phyloP scores from a whole-genome alignment of 2,113 vertebrate species.

The Dicerorhinus sumatrensis region DNA sequence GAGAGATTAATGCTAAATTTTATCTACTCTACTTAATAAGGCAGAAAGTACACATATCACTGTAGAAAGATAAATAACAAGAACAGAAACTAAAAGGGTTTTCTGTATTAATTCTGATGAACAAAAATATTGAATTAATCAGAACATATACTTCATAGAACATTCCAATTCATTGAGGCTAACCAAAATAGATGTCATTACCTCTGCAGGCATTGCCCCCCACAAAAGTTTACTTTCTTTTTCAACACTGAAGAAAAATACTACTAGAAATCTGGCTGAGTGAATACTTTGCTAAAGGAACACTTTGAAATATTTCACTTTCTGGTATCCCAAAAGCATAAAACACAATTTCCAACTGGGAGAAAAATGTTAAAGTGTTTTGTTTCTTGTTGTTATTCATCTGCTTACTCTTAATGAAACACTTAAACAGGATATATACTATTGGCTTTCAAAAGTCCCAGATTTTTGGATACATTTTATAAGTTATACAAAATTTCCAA shows the following conservation, averaged over 20 bases:
- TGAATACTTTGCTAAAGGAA: background rate
- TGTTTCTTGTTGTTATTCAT: background rate
- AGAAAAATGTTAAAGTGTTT: background rate
- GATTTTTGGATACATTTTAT: background rate
- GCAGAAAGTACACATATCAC: background rate
- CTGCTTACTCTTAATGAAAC: background rate
- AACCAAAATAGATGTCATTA: background rate
- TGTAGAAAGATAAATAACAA: background rate
- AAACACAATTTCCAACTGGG: background rate
- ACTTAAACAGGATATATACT: background rate
- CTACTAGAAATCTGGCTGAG: slow-evolving; percentile 13
- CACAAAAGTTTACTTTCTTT: background rate
- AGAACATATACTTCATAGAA: background rate
- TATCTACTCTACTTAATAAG: background rate
- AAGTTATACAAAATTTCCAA: slow-evolving; percentile 28
- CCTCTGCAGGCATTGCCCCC: background rate
- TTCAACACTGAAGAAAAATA: background rate
- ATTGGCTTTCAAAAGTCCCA: background rate
- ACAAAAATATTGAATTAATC: background rate
- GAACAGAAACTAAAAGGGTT: background rate
- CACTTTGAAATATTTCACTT: background rate
- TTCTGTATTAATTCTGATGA: background rate
- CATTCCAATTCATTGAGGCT: background rate
- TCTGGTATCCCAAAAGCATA: background rate
- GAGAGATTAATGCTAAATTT: background rate